Base-by-base conservation (phyloP, 2,888 invertebrate species). In the Caenorhabditis sp. region DNA sequence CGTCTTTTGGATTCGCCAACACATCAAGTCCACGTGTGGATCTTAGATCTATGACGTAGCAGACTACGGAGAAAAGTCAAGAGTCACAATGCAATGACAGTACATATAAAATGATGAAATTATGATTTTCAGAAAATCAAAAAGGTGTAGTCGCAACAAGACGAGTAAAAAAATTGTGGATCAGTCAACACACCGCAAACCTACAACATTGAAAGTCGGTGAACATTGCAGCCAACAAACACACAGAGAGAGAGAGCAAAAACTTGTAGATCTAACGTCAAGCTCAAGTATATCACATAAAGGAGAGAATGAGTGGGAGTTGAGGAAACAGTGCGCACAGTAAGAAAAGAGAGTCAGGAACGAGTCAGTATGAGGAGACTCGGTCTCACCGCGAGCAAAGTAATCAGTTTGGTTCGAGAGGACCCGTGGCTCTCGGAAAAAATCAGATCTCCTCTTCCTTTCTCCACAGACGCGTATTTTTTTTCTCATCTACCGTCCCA, bases 251-350 rank as follows among this genome's bases (percentile, higher is more conserved):
- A 28, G 14, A 76, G 63, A 54, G 56, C 47, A 79, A 79, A 79
- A 70, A 79, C 79, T 79, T 79, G 79, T 79, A 79, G 79, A 79
- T 79, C 70, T 70, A 70, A 70, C 79, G 79, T 79, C 63, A 79
- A 79, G 79, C 79, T 79, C 79, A 79, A 79, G 79, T 79, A 79
- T 79, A 79, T 79, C 79, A 79, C 79, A 79, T 58, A 66, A 56
- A 63, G 70, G 69, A 69, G 61, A 68, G 64, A 69, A 79, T 70
- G 79, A 79, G 79, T 79, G 79, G 79, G 79, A 79, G 79, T 70
- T 64, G 47, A 54, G 56, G 61, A 77, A 41, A 70, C 70, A 79
- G 64, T 79, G 51, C 79, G 41, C 51, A 59, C 61, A 22, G 56
- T 63, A 51, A 31, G 16, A 68, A 68, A 58, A 56, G 66, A 19